phyloP scores from a whole-genome alignment of 1,140 invertebrate genomes.

The Marisa cornuarietis region DNA sequence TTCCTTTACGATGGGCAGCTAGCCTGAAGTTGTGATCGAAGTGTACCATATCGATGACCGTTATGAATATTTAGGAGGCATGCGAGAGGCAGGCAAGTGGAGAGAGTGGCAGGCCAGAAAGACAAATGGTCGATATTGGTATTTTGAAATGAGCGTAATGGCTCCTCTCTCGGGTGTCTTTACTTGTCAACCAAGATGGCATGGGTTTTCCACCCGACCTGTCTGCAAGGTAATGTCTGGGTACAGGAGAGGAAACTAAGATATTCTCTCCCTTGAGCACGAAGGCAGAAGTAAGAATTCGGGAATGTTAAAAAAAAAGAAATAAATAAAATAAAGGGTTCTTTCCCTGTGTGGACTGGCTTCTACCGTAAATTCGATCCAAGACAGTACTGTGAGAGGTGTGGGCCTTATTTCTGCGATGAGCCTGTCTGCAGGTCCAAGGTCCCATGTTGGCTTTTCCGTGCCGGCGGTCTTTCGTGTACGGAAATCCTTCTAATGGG shows the following conservation, averaged over 20 bases:
- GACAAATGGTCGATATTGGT: slow-evolving; percentile 20
- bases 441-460: slow-evolving; percentile 15
- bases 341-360: background rate
- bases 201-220: too few relatives aligned
- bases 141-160: slow-evolving; percentile 24
- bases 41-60: slow-evolving; percentile 21
- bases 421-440: background rate
- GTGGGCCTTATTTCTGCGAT: slow-evolving; percentile 22
- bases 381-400: slow-evolving; percentile 20
- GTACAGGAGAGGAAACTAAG: too few relatives aligned
- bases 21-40: slow-evolving; percentile 12
- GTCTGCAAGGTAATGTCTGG: too few relatives aligned
- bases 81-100: background rate
- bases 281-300: too few relatives aligned
- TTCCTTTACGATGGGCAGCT: background rate
- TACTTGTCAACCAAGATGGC: background rate
- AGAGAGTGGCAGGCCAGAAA: background rate
- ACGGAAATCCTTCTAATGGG: slow-evolving; percentile 22
- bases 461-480: slow-evolving; percentile 14
- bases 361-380: slow-evolving; percentile 19
- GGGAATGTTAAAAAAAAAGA: too few relatives aligned
- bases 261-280: too few relatives aligned
- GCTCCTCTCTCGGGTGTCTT: slow-evolving; percentile 14
- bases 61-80: slow-evolving; percentile 26
- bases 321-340: too few relatives aligned